Conservation (phyloP, 2,888 invertebrate species). For the Lithophane leautieri region DNA sequence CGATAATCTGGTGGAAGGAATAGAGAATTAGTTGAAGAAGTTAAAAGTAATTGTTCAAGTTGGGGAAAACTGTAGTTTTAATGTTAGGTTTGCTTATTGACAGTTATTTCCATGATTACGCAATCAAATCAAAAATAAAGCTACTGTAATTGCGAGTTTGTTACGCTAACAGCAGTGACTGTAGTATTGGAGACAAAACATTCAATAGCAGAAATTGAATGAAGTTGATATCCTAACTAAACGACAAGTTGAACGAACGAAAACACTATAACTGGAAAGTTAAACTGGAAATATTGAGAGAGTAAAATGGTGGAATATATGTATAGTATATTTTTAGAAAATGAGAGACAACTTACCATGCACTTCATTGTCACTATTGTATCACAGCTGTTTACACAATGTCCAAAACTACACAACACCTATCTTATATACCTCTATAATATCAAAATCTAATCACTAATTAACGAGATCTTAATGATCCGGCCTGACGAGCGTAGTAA, state of each 20-base stretch:
- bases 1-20: slow-evolving; percentile 43
- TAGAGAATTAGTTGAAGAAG: not conserved
- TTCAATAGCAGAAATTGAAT: not conserved
- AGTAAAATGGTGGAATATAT: not conserved
- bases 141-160: not conserved
- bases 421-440: slow-evolving; percentile 57
- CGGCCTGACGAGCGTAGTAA: slow-evolving; percentile 25
- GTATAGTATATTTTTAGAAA: not conserved
- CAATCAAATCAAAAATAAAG: not conserved
- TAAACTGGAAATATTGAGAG: not conserved
- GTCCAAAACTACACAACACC: slow-evolving; percentile 1
- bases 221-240: not conserved
- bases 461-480: slow-evolving; percentile 54
- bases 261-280: not conserved
- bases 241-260: not conserved
- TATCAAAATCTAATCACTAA: slow-evolving; percentile 38
- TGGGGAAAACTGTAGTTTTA: not conserved
- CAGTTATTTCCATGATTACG: not conserved
- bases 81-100: not conserved
- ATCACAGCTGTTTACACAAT: slow-evolving; percentile 42
- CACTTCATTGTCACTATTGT: slow-evolving; percentile 56
- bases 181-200: not conserved
- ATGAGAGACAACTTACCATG: slow-evolving; percentile 49
- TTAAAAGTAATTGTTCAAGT: too few relatives aligned
- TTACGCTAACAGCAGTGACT: not conserved